These are phyloP conservation scores for Hydrozoanthus gracilis DNA, from an alignment of 92 coral and sea anemone species.

Conservation along the genomic window DNA sequence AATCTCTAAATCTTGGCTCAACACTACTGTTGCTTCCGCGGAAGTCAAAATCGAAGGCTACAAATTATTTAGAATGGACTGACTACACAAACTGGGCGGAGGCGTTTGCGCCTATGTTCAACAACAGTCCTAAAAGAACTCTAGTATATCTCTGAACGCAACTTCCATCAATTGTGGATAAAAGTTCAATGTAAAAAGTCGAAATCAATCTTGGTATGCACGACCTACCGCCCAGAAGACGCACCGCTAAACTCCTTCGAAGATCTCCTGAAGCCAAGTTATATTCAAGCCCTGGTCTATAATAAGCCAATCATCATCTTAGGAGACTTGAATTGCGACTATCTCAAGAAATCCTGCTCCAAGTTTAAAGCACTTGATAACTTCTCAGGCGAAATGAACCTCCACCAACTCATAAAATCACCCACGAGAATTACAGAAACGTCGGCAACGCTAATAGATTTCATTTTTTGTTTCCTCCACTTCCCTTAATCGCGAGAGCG, in stretches of 20 bases:
- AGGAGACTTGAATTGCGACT: slow-evolving; percentile 1
- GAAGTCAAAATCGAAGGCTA: neutral
- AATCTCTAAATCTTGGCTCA: neutral
- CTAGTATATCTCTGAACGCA: slow-evolving; percentile 1
- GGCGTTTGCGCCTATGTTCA: neutral
- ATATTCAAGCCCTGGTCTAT: slow-evolving; percentile 8
- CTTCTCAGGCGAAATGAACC: slow-evolving; percentile 9
- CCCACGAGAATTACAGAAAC: slow-evolving; percentile 12
- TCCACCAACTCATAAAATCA: slow-evolving; percentile 10
- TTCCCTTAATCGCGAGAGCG: slow-evolving; percentile 3
- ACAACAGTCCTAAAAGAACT: slow-evolving; percentile 8
- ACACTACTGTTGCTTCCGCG: neutral
- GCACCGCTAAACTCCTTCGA: slow-evolving; percentile 13
- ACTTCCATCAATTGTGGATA: slow-evolving; percentile 10
- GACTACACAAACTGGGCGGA: slow-evolving; percentile 2
- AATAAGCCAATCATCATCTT: slow-evolving; percentile 7
- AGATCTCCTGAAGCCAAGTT: slow-evolving; percentile 12
- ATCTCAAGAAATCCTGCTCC: slow-evolving; percentile 9
- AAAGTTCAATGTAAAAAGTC: slow-evolving; percentile 9
- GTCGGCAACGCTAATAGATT: neutral
- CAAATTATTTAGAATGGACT: neutral
- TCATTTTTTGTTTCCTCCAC: slow-evolving; percentile 1
- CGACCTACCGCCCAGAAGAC: slow-evolving; percentile 4
- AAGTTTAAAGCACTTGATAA: slow-evolving; percentile 5
- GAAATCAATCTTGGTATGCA: neutral